These are phyloP conservation scores for Halictus quadricinctus DNA, from an alignment of 2,888 invertebrate genomes.

Conservation along the genomic window DNA sequence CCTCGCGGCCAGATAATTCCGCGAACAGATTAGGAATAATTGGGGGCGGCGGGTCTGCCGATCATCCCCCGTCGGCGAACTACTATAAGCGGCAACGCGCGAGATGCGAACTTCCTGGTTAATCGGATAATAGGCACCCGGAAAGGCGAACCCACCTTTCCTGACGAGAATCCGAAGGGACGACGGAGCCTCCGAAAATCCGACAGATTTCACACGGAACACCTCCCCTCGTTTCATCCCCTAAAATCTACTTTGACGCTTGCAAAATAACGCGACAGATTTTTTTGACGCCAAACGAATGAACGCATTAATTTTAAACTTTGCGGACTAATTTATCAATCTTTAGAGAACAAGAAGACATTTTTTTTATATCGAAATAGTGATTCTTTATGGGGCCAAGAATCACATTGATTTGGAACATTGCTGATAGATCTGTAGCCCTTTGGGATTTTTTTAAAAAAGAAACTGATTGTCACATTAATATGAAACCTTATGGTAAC, in stretches of 20 bases:
- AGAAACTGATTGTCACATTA: no score
- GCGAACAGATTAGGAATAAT: slow-evolving; percentile 53
- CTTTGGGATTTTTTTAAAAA: no score
- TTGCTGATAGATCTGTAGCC: no score
- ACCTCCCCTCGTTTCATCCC: not conserved
- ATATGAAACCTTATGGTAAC: not conserved
- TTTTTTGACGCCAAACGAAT: not conserved
- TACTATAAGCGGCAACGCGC: slow-evolving; percentile 31
- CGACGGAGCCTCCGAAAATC: slow-evolving; percentile 8
- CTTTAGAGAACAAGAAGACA: not conserved
- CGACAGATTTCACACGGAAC: not conserved
- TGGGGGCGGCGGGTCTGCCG: slow-evolving; percentile 24
- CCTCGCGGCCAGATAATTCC: slow-evolving; percentile 29
- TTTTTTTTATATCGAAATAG: not conserved
- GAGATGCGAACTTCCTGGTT: slow-evolving; percentile 57
- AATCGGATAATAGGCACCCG: slow-evolving; percentile 50
- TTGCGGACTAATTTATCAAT: not conserved
- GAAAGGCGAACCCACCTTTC: not conserved
- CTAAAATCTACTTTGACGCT: not conserved
- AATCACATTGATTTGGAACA: no score
- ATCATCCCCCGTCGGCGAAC: slow-evolving; percentile 30
- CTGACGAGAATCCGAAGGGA: slow-evolving; percentile 1
- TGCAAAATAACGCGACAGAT: not conserved
- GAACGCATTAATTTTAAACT: not conserved
- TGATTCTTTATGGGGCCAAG: no score